phyloP scores from a whole-genome alignment of 2,888 invertebrate genomes.

The Frankliniella intonsa region DNA sequence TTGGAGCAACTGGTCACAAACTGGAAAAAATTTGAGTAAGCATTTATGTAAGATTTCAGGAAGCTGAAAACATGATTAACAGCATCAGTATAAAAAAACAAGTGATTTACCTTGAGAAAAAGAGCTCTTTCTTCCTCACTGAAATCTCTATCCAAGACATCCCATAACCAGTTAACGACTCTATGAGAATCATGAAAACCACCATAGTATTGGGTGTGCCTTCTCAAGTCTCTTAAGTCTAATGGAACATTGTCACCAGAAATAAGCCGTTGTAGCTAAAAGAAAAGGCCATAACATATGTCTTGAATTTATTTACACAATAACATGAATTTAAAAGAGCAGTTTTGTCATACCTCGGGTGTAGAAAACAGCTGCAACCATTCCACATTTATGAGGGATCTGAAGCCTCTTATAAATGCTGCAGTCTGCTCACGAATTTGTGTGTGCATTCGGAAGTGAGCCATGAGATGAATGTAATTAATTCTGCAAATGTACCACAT shows the following conservation, averaged over 20 bases:
- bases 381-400: constrained; percentile 89
- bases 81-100: constrained; percentile 18
- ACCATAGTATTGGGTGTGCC: constrained; percentile 97
- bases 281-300: constrained; percentile 34
- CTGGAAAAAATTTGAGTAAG: constrained; percentile 47
- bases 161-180: constrained; percentile 98
- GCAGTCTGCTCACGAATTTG: constrained; percentile 96
- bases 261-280: constrained; percentile 81
- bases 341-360: constrained; percentile 64
- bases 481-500: constrained; percentile 59
- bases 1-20: constrained; percentile 95
- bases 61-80: too few relatives aligned
- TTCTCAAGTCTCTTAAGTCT: constrained; percentile 79
- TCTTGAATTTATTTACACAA: constrained; percentile 28
- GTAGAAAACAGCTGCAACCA: constrained; percentile 94
- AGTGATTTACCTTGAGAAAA: constrained; percentile 74
- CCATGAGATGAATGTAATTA: constrained; percentile 97
- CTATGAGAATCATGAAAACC: constrained; percentile 98
- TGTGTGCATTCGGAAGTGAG: constrained; percentile 96
- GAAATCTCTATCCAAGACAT: constrained; percentile 93
- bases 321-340: neutral
- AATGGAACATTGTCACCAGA: constrained; percentile 93
- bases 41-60: constrained; percentile 12
- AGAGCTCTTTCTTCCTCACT: constrained; percentile 83
- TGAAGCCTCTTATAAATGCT: constrained; percentile 94